Evolutionary conservation across 2,113 vertebrate species (phyloP).

Genomic region (Lamprologus speciosus): DNA sequence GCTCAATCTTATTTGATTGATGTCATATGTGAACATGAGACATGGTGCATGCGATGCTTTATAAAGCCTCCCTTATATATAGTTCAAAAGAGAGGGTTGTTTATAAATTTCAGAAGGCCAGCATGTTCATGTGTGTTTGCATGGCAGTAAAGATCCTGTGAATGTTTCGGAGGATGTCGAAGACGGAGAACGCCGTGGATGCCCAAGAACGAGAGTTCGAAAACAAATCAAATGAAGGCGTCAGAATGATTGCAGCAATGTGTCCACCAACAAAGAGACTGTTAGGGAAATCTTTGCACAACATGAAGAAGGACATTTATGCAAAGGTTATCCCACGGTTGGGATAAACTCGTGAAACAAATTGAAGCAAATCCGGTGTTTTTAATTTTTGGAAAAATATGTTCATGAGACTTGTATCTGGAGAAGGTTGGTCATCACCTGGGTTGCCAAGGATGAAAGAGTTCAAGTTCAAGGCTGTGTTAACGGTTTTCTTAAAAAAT

Average conservation of each 20-base stretch:
- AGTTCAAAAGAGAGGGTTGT: background rate
- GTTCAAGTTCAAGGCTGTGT: background rate
- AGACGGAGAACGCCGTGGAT: background rate
- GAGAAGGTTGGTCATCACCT: background rate
- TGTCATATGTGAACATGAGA: background rate
- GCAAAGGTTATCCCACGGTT: background rate
- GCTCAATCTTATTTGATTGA: background rate
- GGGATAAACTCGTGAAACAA: background rate
- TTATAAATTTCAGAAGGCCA: background rate
- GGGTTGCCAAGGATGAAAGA: background rate
- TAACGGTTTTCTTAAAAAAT: rapidly evolving
- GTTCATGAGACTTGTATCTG: background rate
- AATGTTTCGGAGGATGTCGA: rapidly evolving
- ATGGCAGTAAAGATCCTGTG: background rate
- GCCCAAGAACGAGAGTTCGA: rapidly evolving
- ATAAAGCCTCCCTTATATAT: background rate
- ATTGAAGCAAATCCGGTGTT: background rate
- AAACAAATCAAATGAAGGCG: background rate
- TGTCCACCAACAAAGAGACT: background rate
- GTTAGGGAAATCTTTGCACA: background rate
- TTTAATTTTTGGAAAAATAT: background rate
- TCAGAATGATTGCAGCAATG: background rate
- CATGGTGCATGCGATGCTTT: background rate
- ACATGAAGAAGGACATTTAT: background rate
- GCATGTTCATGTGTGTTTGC: background rate